phyloP scores from a whole-genome alignment of 2,113 vertebrate species.

The Indicator indicator region DNA sequence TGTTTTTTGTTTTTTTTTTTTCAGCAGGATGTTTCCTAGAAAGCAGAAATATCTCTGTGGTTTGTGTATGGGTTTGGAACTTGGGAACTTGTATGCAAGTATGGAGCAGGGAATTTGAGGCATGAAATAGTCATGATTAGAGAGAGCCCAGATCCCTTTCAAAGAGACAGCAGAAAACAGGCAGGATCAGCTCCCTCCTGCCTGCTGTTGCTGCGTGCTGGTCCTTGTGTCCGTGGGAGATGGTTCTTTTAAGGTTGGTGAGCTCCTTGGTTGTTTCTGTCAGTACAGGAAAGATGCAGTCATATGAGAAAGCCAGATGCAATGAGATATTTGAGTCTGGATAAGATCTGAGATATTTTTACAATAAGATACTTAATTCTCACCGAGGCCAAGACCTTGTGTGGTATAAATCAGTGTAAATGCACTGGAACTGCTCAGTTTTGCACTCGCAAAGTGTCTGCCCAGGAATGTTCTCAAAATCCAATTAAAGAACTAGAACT shows the following conservation, averaged over 20 bases:
- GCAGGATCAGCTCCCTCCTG: background rate
- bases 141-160: conserved; percentile 20
- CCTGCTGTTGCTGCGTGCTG: background rate
- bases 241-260: background rate
- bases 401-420: conserved; percentile 30
- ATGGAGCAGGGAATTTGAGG: conserved; percentile 58
- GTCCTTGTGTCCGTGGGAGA: background rate
- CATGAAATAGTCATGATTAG: conserved; percentile 54
- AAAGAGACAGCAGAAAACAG: background rate
- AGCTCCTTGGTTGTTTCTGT: conserved; percentile 29
- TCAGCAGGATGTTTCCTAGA: conserved; percentile 35
- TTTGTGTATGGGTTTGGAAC: conserved; percentile 63
- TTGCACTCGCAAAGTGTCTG: conserved; percentile 7
- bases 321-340: conserved; percentile 21
- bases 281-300: conserved; percentile 10
- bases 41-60: conserved; percentile 44
- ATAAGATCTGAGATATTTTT: conserved; percentile 51
- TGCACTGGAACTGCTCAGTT: conserved; percentile 5
- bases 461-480: conserved; percentile 62
- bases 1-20: background rate
- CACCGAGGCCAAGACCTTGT: background rate
- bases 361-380: conserved; percentile 27
- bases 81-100: conserved; percentile 35
- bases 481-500: conserved; percentile 57
- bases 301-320: conserved; percentile 18